Evolutionary conservation across 2,113 vertebrate species (phyloP).

Genomic region (Campylomormyrus numenius): DNA sequence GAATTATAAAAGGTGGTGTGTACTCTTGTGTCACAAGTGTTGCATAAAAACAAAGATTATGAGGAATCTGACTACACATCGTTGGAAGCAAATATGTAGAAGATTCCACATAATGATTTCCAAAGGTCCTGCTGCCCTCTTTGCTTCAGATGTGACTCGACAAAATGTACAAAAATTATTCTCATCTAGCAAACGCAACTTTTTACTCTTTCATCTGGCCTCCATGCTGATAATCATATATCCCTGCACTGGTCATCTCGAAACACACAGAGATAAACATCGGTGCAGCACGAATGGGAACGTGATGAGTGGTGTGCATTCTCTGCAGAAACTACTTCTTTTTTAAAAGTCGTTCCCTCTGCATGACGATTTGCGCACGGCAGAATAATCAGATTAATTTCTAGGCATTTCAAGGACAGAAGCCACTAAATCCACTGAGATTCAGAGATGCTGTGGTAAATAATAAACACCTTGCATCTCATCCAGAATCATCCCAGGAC

Average conservation of each 20-base stretch:
- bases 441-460: not conserved
- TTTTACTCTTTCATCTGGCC: not conserved
- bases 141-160: not conserved
- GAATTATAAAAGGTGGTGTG: not conserved
- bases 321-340: not conserved
- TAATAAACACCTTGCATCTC: not conserved
- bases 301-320: not conserved
- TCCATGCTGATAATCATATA: not conserved
- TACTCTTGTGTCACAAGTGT: not conserved
- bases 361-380: not conserved
- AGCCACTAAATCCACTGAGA: not conserved
- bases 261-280: not conserved
- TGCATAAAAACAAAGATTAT: not conserved
- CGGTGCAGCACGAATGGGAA: not conserved
- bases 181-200: not conserved
- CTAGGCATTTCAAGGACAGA: not conserved
- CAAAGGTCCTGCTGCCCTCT: not conserved
- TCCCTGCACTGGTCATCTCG: not conserved
- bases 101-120: not conserved
- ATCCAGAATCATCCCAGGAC: not conserved
- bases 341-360: not conserved
- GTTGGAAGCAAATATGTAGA: not conserved
- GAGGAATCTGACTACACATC: not conserved
- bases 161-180: slow-evolving; percentile 1
- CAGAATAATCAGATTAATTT: not conserved